These are phyloP conservation scores for Pteronotus mesoamericanus DNA, from an alignment of 2,797 vertebrate species.

Conservation along the genomic window DNA sequence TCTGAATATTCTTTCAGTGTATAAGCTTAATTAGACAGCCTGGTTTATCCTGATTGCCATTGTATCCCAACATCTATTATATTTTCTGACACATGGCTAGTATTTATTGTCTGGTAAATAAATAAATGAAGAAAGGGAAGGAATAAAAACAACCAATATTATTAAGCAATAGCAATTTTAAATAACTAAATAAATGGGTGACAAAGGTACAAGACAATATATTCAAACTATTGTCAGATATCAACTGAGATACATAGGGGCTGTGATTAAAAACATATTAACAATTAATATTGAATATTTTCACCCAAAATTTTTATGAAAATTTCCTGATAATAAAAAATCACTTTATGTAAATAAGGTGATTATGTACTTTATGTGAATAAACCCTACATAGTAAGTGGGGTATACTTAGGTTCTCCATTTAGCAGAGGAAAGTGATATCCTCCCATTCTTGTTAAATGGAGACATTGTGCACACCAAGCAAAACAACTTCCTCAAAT, in stretches of 20 bases:
- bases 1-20: neutral
- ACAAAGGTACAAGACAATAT: neutral
- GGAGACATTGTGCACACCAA: neutral
- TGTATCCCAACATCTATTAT: neutral
- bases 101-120: neutral
- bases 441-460: neutral
- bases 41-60: neutral
- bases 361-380: too few species aligned
- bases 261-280: neutral
- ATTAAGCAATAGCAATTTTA: neutral
- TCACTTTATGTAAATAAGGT: too few species aligned
- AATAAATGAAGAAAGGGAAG: neutral
- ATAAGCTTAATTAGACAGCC: neutral
- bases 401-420: neutral
- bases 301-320: neutral
- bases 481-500: neutral
- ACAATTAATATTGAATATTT: neutral
- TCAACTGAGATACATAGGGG: neutral
- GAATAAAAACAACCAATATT: neutral
- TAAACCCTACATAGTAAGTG: neutral
- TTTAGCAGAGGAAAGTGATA: neutral
- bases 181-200: neutral
- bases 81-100: neutral
- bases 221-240: neutral
- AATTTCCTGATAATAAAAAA: neutral